Evolutionary conservation across 1,140 invertebrate species (phyloP).

Genomic region (Drosophila nigrodunni): DNA sequence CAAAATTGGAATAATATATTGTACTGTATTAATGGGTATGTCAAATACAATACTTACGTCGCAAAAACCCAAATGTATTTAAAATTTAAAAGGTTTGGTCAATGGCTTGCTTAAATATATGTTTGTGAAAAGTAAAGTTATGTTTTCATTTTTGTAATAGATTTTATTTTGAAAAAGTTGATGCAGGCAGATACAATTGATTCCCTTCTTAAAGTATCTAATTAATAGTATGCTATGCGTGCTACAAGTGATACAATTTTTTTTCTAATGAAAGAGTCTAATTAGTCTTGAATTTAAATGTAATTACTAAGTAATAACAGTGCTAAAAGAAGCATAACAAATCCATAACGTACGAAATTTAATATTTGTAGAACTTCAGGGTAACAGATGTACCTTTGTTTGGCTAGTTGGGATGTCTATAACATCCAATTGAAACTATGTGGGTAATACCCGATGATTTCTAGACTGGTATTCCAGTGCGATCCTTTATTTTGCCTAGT

Average conservation of each 20-base stretch:
- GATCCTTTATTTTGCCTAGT: slow-evolving; percentile 83
- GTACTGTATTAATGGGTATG: neutral
- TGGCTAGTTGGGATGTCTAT: too few species aligned
- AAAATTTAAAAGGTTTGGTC: neutral
- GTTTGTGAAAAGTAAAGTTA: slow-evolving; percentile 1
- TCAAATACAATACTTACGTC: neutral
- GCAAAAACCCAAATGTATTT: neutral
- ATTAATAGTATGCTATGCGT: neutral
- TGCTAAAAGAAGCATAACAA: too few species aligned
- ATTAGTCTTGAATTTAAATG: too few species aligned
- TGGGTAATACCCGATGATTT: neutral
- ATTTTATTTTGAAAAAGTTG: neutral
- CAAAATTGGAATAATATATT: neutral
- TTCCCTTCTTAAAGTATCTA: too few species aligned
- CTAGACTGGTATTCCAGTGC: slow-evolving; percentile 84
- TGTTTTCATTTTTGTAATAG: neutral
- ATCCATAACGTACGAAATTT: too few species aligned
- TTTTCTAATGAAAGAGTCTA: too few species aligned
- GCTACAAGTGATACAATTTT: neutral
- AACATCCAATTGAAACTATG: too few species aligned
- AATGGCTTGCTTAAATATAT: slow-evolving; percentile 8
- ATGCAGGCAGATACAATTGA: neutral
- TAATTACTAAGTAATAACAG: too few species aligned
- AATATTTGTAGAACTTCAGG: too few species aligned
- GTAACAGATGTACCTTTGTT: too few species aligned